phyloP scores from a whole-genome alignment of 2,888 invertebrate species.

The Andrena fulva region DNA sequence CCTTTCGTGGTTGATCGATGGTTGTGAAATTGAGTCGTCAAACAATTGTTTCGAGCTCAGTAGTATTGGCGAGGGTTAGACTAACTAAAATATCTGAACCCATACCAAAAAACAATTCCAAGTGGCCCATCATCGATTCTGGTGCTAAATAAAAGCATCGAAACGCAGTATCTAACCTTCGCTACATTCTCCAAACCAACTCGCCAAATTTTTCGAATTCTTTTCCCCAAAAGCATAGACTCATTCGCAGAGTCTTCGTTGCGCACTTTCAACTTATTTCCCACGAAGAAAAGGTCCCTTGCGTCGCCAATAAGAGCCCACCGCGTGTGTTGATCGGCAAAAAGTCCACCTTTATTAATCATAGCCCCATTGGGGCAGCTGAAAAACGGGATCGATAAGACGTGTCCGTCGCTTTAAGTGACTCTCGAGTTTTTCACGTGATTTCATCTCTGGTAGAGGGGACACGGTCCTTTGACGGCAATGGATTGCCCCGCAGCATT shows the following conservation, averaged over 20 bases:
- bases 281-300: too few species aligned
- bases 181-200: too few species aligned
- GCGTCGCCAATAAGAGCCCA: too few species aligned
- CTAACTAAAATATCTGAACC: background rate
- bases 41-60: background rate
- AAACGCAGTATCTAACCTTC: too few species aligned
- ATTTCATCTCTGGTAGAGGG: slow-evolving; percentile 50
- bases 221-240: too few species aligned
- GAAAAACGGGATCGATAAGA: slow-evolving; percentile 55
- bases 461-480: slow-evolving; percentile 42
- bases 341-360: slow-evolving; percentile 52
- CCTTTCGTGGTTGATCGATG: slow-evolving; percentile 24
- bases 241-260: too few species aligned
- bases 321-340: background rate
- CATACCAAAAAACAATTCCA: too few species aligned
- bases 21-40: slow-evolving; percentile 35
- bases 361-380: slow-evolving; percentile 21
- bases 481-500: slow-evolving; percentile 54
- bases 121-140: too few species aligned
- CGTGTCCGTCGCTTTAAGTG: slow-evolving; percentile 58
- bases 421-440: slow-evolving; percentile 68
- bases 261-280: too few species aligned
- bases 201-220: too few species aligned
- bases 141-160: too few species aligned
- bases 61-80: background rate